Evolutionary conservation across 1,140 invertebrate genomes (phyloP).

Genomic region (Grapholita molesta): DNA sequence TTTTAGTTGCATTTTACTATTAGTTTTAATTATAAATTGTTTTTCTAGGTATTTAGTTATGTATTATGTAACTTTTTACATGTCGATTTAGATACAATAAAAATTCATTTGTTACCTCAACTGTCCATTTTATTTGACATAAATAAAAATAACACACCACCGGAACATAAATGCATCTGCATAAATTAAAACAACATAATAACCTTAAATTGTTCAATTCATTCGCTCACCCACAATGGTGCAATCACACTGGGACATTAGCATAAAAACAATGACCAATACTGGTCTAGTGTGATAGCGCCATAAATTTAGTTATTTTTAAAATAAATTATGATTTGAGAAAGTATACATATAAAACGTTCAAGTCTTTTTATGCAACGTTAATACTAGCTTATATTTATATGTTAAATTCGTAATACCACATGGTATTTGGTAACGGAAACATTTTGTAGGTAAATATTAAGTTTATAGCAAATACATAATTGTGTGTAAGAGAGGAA

Average conservation of each 20-base stretch:
- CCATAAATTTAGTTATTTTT: too few species aligned
- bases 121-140: conserved; percentile 28
- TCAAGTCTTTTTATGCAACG: conserved; percentile 1
- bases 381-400: not conserved
- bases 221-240: not conserved
- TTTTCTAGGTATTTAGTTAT: too few species aligned
- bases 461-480: not conserved
- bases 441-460: not conserved
- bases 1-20: too few species aligned
- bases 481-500: not conserved
- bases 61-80: too few species aligned
- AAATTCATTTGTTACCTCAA: not conserved
- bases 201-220: conserved; percentile 18
- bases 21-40: too few species aligned
- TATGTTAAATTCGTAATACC: not conserved
- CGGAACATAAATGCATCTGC: conserved; percentile 32
- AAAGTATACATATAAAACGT: not conserved
- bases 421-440: not conserved
- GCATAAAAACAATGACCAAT: too few species aligned
- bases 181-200: conserved; percentile 22
- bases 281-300: too few species aligned
- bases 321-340: not conserved
- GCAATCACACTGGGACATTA: too few species aligned
- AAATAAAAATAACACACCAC: conserved; percentile 26
- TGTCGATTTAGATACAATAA: not conserved